These are phyloP conservation scores for Etheostoma nigrum DNA, from an alignment of 2,797 vertebrate species.

Conservation along the genomic window DNA sequence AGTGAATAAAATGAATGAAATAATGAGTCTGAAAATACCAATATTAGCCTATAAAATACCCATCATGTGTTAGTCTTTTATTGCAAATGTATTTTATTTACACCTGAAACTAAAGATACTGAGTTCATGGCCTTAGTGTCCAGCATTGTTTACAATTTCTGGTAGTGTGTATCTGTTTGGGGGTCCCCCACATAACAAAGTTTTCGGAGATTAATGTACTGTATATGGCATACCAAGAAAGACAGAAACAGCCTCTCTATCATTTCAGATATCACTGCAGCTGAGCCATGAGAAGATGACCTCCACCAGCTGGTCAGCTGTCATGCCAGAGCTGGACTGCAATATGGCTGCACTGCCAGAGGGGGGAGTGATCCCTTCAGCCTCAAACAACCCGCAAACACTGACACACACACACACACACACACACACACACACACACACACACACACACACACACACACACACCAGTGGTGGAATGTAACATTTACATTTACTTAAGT, in stretches of 20 bases:
- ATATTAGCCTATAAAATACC: too few relatives aligned
- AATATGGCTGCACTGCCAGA: constrained; percentile 61
- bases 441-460: too few relatives aligned
- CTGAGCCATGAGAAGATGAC: constrained; percentile 67
- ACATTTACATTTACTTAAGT: too few relatives aligned
- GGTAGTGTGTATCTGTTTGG: too few relatives aligned
- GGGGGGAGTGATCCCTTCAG: constrained; percentile 68
- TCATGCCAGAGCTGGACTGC: constrained; percentile 41
- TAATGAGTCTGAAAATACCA: too few relatives aligned
- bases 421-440: too few relatives aligned
- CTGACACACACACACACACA: background rate
- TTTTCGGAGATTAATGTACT: background rate
- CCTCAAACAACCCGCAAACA: background rate
- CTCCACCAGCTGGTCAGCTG: constrained; percentile 36
- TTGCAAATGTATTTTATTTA: too few relatives aligned
- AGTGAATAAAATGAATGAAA: too few relatives aligned
- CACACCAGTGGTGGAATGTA: too few relatives aligned
- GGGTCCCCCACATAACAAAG: background rate
- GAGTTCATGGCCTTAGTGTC: constrained; percentile 4
- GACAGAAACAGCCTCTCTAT: background rate
- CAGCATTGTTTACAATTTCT: background rate
- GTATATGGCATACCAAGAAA: background rate
- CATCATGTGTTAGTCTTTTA: too few relatives aligned
- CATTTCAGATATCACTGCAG: constrained; percentile 5
- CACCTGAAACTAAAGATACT: background rate